A percentile compares a stretch with the other conserved stretches of the same genome.
These are phyloP conservation scores for Trissoscelio sp. DNA, from an alignment of 2,888 invertebrate genomes.

Conservation along the genomic window DNA sequence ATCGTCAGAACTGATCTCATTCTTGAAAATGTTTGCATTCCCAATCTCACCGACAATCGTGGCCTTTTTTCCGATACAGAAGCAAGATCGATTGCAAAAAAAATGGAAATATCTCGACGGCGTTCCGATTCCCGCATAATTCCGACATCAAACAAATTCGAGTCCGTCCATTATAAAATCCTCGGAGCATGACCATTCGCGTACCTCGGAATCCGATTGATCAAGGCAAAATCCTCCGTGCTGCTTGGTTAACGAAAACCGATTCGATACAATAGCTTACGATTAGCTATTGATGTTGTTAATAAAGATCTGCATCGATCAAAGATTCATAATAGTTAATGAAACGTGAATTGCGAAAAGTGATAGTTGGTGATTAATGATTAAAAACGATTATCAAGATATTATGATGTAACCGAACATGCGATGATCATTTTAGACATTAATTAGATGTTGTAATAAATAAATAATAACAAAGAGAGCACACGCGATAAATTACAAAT, in stretches of 20 bases:
- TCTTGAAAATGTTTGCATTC: constrained; percentile 66
- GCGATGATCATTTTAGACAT: background rate
- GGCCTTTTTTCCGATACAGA: constrained; percentile 47
- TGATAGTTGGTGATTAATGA: background rate
- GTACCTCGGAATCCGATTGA: constrained; percentile 66
- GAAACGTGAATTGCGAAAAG: constrained; percentile 46
- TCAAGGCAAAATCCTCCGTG: constrained; percentile 55
- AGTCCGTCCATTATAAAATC: constrained; percentile 66
- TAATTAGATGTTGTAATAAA: too few relatives aligned
- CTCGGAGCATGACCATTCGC: constrained; percentile 65
- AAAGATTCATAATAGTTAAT: constrained; percentile 40
- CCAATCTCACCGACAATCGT: constrained; percentile 64
- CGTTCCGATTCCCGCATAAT: constrained; percentile 67
- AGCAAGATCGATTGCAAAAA: constrained; percentile 59
- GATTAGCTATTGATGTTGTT: constrained; percentile 50
- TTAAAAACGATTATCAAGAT: background rate
- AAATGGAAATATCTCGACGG: constrained; percentile 61
- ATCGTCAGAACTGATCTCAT: constrained; percentile 64
- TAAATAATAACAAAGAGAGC: too few relatives aligned
- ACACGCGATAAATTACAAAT: too few relatives aligned
- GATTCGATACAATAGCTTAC: constrained; percentile 60
- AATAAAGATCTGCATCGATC: constrained; percentile 61
- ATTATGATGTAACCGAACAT: background rate
- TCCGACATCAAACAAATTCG: constrained; percentile 68
- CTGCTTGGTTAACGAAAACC: constrained; percentile 57